Evolutionary conservation across 64 coral and sea anemone species (phyloP).

Genomic region (Stichodactyla helianthus): DNA sequence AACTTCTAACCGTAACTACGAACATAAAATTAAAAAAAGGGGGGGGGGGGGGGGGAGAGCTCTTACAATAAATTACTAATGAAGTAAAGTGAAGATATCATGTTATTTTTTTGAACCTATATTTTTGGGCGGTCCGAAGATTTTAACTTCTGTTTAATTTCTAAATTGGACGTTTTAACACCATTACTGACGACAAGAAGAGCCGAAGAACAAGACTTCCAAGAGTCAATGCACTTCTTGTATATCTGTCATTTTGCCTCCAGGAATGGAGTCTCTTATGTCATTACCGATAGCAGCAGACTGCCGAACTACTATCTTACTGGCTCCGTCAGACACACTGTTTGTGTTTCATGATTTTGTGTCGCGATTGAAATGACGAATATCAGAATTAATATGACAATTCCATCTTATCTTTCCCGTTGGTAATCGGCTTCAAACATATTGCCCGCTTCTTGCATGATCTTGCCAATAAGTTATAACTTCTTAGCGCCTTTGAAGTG

Average conservation of each 20-base stretch:
- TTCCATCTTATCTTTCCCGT: slow-evolving; percentile 2
- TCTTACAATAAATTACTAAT: neutral
- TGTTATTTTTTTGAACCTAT: neutral
- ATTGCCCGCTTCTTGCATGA: neutral
- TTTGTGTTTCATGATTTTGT: slow-evolving; percentile 20
- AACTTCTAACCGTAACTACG: neutral
- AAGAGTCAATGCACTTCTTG: neutral
- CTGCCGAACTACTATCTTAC: slow-evolving; percentile 1
- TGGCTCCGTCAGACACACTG: neutral
- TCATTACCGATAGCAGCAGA: neutral
- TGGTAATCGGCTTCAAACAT: neutral
- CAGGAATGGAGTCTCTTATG: neutral
- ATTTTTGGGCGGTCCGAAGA: too few relatives aligned
- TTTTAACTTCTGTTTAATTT: neutral
- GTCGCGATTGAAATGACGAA: slow-evolving; percentile 25
- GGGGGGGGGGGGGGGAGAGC: too few relatives aligned
- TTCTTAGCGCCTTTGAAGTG: slow-evolving; percentile 22
- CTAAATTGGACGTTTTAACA: neutral
- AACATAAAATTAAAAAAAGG: neutral
- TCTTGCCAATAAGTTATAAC: neutral
- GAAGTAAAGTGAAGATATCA: neutral
- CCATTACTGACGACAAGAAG: neutral
- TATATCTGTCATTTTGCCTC: neutral
- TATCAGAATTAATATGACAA: slow-evolving; percentile 20
- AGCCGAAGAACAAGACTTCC: neutral